Conservation (phyloP, 2,888 invertebrate genomes). For the Eurytoma californica region DNA sequence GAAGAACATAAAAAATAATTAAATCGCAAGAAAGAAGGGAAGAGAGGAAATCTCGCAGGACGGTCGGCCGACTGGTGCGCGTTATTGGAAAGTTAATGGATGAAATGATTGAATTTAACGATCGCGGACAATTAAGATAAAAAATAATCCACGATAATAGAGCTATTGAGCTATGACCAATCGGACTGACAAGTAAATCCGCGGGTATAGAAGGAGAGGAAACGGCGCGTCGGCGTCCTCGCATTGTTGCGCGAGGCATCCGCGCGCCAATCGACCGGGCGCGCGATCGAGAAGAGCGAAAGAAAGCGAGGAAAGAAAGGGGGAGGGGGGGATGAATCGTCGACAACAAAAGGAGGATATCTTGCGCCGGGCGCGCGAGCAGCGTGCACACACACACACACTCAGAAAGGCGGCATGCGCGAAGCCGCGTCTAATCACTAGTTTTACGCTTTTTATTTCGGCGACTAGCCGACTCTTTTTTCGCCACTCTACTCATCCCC, state of each 20-base stretch:
- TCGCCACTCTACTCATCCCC: slow-evolving; percentile 52
- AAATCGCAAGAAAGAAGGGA: slow-evolving; percentile 24
- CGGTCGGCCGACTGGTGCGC: slow-evolving; percentile 8
- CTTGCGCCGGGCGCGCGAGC: slow-evolving; percentile 25
- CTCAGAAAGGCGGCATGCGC: slow-evolving; percentile 62
- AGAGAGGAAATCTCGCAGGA: slow-evolving; percentile 16
- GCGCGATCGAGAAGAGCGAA: slow-evolving; percentile 16
- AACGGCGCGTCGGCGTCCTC: slow-evolving; percentile 37
- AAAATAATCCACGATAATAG: slow-evolving; percentile 46
- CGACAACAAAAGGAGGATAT: slow-evolving; percentile 44
- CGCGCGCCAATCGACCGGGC: slow-evolving; percentile 31
- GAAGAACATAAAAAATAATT: slow-evolving; percentile 34
- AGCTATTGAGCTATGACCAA: slow-evolving; percentile 55
- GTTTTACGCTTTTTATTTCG: slow-evolving; percentile 73
- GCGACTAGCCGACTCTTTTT: slow-evolving; percentile 63
- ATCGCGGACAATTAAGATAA: slow-evolving; percentile 45
- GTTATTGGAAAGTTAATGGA: slow-evolving; percentile 36
- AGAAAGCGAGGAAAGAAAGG: slow-evolving; percentile 52
- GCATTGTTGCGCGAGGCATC: slow-evolving; percentile 33
- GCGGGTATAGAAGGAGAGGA: slow-evolving; percentile 30
- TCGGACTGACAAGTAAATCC: slow-evolving; percentile 53
- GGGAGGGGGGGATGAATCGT: slow-evolving; percentile 36
- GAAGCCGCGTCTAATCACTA: slow-evolving; percentile 72
- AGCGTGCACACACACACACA: slow-evolving; percentile 57
- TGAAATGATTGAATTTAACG: slow-evolving; percentile 41